phyloP scores from a whole-genome alignment of 2,113 vertebrate species.

The Mola mola region DNA sequence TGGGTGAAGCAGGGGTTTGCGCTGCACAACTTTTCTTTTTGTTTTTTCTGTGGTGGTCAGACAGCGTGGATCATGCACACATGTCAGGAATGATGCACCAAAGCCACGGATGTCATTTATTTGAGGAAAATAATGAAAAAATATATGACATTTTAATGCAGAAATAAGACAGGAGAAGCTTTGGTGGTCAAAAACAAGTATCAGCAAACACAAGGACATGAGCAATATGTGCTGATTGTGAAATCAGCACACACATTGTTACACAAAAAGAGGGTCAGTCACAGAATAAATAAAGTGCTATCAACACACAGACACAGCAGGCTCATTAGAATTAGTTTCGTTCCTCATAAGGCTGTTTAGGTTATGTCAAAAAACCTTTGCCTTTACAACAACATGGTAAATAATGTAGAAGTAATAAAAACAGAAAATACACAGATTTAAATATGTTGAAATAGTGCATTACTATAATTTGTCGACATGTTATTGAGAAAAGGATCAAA shows the following conservation, averaged over 20 bases:
- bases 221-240: conserved; percentile 8
- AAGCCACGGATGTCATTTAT: neutral
- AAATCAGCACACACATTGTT: conserved; percentile 27
- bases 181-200: neutral
- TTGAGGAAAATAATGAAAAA: neutral
- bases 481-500: neutral
- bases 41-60: neutral
- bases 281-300: neutral
- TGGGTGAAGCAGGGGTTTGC: conserved; percentile 30
- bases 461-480: neutral
- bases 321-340: too few species aligned
- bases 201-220: neutral
- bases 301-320: neutral
- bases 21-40: conserved; percentile 12
- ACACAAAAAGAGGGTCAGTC: neutral
- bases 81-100: neutral
- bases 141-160: neutral
- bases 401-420: neutral
- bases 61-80: neutral
- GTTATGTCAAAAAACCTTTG: too few species aligned
- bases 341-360: too few species aligned
- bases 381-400: neutral
- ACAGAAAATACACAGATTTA: neutral
- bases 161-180: neutral
- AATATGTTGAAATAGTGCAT: neutral